Percentiles rank a stretch among this genome's conserved stretches.
These are phyloP conservation scores for Porites cylindrica DNA, from an alignment of 92 coral and sea anemone genomes.

Conservation along the genomic window DNA sequence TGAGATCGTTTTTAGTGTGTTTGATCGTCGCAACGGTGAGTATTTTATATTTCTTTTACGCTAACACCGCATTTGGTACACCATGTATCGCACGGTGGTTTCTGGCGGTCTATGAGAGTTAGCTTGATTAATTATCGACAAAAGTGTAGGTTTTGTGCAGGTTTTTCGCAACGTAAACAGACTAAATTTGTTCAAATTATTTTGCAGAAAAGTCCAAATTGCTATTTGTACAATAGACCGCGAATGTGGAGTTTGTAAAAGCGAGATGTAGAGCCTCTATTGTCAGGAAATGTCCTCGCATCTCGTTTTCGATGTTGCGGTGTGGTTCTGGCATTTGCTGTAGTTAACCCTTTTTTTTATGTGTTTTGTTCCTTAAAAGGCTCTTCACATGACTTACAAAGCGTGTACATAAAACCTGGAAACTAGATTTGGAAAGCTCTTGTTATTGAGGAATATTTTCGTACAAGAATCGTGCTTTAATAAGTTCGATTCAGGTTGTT, in stretches of 20 bases:
- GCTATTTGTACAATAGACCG: neutral
- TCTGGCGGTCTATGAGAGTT: neutral
- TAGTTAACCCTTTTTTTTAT: neutral
- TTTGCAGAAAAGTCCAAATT: neutral
- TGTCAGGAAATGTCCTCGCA: neutral
- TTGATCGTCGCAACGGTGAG: constrained; percentile 57
- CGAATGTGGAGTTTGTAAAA: neutral
- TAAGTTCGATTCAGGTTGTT: no score
- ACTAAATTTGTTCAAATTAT: neutral
- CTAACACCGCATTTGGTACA: neutral
- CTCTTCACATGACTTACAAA: neutral
- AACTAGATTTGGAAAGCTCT: neutral
- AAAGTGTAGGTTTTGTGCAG: neutral
- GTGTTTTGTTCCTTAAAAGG: neutral
- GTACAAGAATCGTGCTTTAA: no score
- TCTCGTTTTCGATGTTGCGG: neutral
- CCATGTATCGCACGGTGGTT: neutral
- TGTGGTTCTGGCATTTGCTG: neutral
- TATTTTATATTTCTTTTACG: constrained; percentile 4
- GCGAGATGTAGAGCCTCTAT: neutral
- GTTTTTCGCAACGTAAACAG: neutral
- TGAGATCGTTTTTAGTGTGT: constrained; percentile 26
- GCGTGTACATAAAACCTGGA: neutral
- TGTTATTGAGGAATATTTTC: neutral
- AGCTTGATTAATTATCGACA: neutral